Evolutionary conservation across 64 coral and sea anemone species (phyloP), one percentile per base, ranked within the genome.

Genomic region (Trachythela sp.): DNA sequence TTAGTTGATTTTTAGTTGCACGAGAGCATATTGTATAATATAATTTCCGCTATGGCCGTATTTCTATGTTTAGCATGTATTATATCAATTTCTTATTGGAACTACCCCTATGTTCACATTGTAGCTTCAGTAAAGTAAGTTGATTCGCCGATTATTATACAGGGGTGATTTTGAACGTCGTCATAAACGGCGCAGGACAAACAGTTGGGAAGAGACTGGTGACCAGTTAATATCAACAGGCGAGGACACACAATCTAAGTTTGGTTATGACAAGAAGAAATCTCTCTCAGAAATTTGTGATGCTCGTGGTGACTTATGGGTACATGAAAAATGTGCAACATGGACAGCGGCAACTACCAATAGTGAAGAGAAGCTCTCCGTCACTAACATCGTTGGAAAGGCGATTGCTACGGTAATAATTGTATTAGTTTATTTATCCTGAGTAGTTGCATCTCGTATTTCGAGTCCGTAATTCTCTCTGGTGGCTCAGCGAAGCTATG

Each of bases 281-380:
- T 88, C 94, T 18, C 39, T 99, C 34, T 80, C 85, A 75, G 90
- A 90, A 38, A 52, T 99, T 13, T 91, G 91, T 58, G 93, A 99
- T 77, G 40, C 35, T 27, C 86, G 71, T 33, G 96, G 96, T 29
- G 68, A 85, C 31, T 83, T 99, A 2, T 99, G 96, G 96, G 96
- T 99, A 17, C 96, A 99, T 32, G 96, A 99, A 41, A 93, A 86
- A 48, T 99, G 96, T 93, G 96, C 96, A 0, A 91, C 96, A 35
- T 99, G 96, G 96, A 99, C 96, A 2, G 58, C 94, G 10, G 88
- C 96, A 18, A 87, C 96, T 54, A 30, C 91, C 29, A 92, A 89
- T 20, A 89, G 88, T 11, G 48, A 87, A 68, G 84, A 70, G 37
- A 91, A 87, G 24, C 84, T 93, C 52, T 94, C 90, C 10, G 80